Base-by-base conservation (phyloP, 2,888 invertebrate species). In the Drosophila borealis region DNA sequence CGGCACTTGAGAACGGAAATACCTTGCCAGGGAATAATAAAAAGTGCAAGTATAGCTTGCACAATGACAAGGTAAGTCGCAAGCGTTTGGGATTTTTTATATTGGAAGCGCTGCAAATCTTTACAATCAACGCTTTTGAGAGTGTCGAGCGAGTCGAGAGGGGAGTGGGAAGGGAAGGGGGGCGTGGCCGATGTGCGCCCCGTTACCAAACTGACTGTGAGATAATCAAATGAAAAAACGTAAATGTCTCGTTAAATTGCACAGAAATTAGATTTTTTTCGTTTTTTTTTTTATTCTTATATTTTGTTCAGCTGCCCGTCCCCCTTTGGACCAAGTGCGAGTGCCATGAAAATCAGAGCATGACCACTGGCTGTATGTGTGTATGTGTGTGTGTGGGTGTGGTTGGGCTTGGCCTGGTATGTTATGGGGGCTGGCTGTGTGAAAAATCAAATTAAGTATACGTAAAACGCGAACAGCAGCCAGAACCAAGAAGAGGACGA, bases 241-340 rank as follows among this genome's bases (percentile, higher is more conserved):
- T 89, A 90, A 90, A 90, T 90, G 90, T 90, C 88, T 90, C 90
- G 90, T 90, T 90, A 90, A 90, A 90, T 89, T 90, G 89, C 89
- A 81, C 87, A 90, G 81, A 90, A 90, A 90, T 90, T 90, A 90
- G 90, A 90, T 90, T 90, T 90, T 80, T 84, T 84, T 78, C 64
- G 49, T 46, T 49, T 19, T 34, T 36, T 37, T 56, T 29, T 29
- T 25, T 25, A 25, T 25, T 25, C 25, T 25, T 25, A 25, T 25
- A 2, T 25, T 50, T 57, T 37, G n/a, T 19, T 41, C 51, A 39
- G 29, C 29, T 39, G 25, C 45, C 65, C 42, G 21, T 13, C 45
- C 45, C 45, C 33, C 4, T 45, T 51, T 37, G 37, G 63, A 61
- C 42, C 69, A 70, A 67, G 65, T 67, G 72, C 64, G 70, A 68